Evolutionary conservation across 2,797 vertebrate species (phyloP).

Genomic region (Enteromius fasciolatus): DNA sequence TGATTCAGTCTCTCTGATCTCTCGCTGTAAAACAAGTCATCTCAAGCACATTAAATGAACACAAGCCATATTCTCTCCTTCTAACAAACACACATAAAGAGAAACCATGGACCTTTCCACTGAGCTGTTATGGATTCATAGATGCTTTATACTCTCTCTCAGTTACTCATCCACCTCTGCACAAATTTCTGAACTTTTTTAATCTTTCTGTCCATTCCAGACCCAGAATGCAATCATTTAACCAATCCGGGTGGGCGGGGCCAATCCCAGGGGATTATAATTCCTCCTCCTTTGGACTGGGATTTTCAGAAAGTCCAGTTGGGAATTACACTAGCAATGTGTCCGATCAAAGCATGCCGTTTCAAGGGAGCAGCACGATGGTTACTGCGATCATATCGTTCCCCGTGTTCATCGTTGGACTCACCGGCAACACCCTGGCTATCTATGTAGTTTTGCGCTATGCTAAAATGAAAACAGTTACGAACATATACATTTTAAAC

Average conservation of each 20-base stretch:
- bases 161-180: background rate
- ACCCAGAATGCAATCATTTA: conserved; percentile 67
- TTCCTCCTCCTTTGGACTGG: conserved; percentile 34
- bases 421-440: conserved; percentile 91
- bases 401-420: conserved; percentile 88
- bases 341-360: conserved; percentile 73
- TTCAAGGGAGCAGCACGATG: conserved; percentile 84
- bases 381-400: conserved; percentile 89
- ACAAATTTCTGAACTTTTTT: background rate
- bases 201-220: conserved; percentile 13
- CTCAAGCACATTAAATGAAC: background rate
- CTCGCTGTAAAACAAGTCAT: background rate
- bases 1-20: conserved; percentile 35
- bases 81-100: conserved; percentile 17
- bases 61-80: background rate
- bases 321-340: conserved; percentile 69
- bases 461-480: conserved; percentile 91
- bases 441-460: conserved; percentile 92
- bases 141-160: background rate
- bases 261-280: conserved; percentile 64
- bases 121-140: background rate
- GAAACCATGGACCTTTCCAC: background rate
- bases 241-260: conserved; percentile 55
- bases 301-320: conserved; percentile 29
- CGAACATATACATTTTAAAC: conserved; percentile 96